Percentiles rank a stretch among this genome's conserved stretches.
Evolutionary conservation across 2,888 invertebrate genomes (phyloP).

Genomic region (Miltochrista miniata): DNA sequence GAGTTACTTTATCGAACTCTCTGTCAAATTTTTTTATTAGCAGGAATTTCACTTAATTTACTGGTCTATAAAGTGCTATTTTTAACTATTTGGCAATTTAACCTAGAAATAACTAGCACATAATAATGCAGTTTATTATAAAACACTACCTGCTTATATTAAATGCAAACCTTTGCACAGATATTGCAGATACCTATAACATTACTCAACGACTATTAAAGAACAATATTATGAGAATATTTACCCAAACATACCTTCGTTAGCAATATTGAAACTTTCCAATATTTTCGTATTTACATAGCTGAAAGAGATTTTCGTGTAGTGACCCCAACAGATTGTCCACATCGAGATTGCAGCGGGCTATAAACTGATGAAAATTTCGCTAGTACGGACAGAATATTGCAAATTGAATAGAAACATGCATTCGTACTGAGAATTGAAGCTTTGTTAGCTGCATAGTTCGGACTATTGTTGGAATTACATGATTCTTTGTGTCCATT

Average conservation of each 20-base stretch:
- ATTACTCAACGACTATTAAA: no score
- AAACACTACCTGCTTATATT: no score
- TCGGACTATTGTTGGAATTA: neutral
- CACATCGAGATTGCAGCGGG: slow-evolving; percentile 53
- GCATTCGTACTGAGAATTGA: slow-evolving; percentile 44
- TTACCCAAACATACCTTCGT: slow-evolving; percentile 9
- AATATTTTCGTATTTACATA: slow-evolving; percentile 27
- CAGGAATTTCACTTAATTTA: no score
- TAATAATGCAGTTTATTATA: no score
- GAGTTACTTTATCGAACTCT: no score
- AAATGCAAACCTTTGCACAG: no score
- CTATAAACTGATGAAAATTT: slow-evolving; percentile 70
- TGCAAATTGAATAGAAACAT: slow-evolving; percentile 67
- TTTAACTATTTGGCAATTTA: no score
- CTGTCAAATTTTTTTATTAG: no score
- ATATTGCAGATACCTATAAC: no score
- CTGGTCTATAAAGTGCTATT: no score
- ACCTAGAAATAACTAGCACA: no score
- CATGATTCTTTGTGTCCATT: no score
- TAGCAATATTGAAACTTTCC: slow-evolving; percentile 10
- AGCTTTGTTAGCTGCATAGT: slow-evolving; percentile 45
- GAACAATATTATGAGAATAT: slow-evolving; percentile 8
- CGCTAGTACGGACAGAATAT: slow-evolving; percentile 53
- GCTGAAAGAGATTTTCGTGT: slow-evolving; percentile 41
- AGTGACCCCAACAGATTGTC: slow-evolving; percentile 34